phyloP scores from a whole-genome alignment of 1,140 invertebrate species.

The Pomacea maculata region DNA sequence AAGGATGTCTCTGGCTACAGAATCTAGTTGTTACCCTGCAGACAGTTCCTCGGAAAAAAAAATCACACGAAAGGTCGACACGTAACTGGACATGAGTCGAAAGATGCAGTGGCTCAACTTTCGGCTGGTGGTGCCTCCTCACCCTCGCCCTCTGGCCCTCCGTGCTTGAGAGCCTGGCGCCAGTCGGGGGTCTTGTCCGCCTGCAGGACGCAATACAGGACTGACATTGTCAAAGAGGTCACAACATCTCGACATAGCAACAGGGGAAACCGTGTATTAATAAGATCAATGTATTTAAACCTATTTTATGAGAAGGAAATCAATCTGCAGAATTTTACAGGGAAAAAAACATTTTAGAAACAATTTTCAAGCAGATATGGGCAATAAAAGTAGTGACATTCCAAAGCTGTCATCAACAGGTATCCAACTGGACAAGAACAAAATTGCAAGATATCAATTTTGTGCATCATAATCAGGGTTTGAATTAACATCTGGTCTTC shows the following conservation, averaged over 20 bases:
- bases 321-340: too few species aligned
- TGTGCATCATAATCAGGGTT: background rate
- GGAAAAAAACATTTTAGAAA: too few species aligned
- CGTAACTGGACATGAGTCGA: background rate
- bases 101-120: slow-evolving; percentile 19
- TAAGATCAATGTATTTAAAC: too few species aligned
- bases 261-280: too few species aligned
- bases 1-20: too few species aligned
- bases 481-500: background rate
- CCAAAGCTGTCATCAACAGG: too few species aligned
- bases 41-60: slow-evolving; percentile 6
- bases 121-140: slow-evolving; percentile 16
- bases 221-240: too few species aligned
- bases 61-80: slow-evolving; percentile 22
- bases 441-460: background rate
- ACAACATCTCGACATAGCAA: too few species aligned
- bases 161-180: slow-evolving; percentile 22
- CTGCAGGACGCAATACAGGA: slow-evolving; percentile 1
- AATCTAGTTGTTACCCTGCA: slow-evolving; percentile 11
- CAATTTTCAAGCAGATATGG: too few species aligned
- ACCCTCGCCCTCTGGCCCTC: slow-evolving; percentile 16
- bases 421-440: background rate
- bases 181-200: slow-evolving; percentile 26
- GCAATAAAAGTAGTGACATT: too few species aligned
- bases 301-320: too few species aligned